Conservation (phyloP, 2,888 invertebrate genomes). For the Chrysolina oricalcia region DNA sequence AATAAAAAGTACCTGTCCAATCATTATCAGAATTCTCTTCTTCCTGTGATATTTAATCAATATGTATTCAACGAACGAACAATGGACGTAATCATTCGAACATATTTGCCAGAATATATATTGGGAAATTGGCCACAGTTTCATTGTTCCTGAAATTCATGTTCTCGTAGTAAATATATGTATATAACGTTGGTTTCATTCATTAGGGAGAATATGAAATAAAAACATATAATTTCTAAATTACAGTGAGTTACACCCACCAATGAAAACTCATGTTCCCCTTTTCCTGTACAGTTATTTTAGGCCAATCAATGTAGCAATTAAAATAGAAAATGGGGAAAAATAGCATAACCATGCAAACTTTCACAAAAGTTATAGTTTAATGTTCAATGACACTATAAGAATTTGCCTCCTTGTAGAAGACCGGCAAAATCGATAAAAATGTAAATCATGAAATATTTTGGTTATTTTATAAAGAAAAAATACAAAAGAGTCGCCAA, state of each 20-base stretch:
- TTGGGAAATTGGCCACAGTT: constrained; percentile 1
- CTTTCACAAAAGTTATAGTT: too few species aligned
- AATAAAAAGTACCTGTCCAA: neutral
- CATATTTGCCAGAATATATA: constrained; percentile 8
- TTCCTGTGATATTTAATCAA: neutral
- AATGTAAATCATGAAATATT: too few species aligned
- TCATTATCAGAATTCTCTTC: neutral
- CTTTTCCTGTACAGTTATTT: too few species aligned
- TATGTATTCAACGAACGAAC: neutral
- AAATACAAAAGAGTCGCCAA: too few species aligned
- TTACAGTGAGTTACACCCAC: neutral
- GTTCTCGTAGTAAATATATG: neutral
- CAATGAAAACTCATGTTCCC: too few species aligned
- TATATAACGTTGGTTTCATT: neutral
- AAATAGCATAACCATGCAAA: too few species aligned
- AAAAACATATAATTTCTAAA: constrained; percentile 31
- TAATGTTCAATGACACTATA: too few species aligned
- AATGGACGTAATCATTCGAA: constrained; percentile 6
- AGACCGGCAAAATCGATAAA: too few species aligned
- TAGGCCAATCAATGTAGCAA: too few species aligned
- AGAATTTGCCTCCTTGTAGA: too few species aligned
- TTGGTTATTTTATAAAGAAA: too few species aligned
- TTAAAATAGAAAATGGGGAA: too few species aligned
- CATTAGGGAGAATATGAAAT: constrained; percentile 35
- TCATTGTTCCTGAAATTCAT: neutral